Percentiles rank a stretch among this genome's conserved stretches.
phyloP scores from a whole-genome alignment of 2,888 invertebrate species.

The Neria commutata region DNA sequence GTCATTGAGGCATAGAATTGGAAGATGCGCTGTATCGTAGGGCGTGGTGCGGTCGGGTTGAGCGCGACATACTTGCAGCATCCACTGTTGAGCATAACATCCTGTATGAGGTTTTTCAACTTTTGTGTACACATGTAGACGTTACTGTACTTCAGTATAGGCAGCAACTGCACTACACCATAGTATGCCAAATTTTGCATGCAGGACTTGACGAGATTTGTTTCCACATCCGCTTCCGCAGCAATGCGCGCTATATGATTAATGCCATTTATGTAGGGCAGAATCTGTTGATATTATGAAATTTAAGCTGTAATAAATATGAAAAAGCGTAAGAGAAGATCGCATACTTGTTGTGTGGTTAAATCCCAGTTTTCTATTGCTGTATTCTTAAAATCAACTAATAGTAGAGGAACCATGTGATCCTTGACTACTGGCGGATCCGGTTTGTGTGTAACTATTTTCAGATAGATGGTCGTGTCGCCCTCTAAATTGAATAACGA shows the following conservation, averaged over 20 bases:
- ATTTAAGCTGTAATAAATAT: neutral
- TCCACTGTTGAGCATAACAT: slow-evolving; percentile 71
- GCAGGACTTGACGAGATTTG: slow-evolving; percentile 91
- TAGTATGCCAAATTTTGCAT: slow-evolving; percentile 89
- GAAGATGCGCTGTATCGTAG: slow-evolving; percentile 59
- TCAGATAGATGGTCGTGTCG: slow-evolving; percentile 86
- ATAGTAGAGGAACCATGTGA: slow-evolving; percentile 88
- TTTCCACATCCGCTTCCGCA: slow-evolving; percentile 88
- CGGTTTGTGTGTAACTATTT: slow-evolving; percentile 80
- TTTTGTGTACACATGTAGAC: slow-evolving; percentile 82
- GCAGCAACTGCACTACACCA: slow-evolving; percentile 74
- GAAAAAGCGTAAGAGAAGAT: neutral
- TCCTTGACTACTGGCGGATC: slow-evolving; percentile 84
- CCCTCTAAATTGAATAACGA: slow-evolving; percentile 67
- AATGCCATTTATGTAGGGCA: slow-evolving; percentile 90
- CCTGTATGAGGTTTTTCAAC: slow-evolving; percentile 72
- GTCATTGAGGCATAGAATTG: slow-evolving; percentile 72
- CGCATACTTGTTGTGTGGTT: slow-evolving; percentile 84
- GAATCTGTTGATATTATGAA: slow-evolving; percentile 39
- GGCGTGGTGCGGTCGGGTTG: slow-evolving; percentile 51
- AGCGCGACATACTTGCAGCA: slow-evolving; percentile 66
- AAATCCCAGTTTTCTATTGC: slow-evolving; percentile 86
- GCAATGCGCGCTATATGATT: slow-evolving; percentile 92
- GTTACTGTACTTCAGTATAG: slow-evolving; percentile 85
- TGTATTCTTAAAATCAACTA: slow-evolving; percentile 69